Conservation (phyloP, 1,140 invertebrate species). For the Penaeus japonicus region DNA sequence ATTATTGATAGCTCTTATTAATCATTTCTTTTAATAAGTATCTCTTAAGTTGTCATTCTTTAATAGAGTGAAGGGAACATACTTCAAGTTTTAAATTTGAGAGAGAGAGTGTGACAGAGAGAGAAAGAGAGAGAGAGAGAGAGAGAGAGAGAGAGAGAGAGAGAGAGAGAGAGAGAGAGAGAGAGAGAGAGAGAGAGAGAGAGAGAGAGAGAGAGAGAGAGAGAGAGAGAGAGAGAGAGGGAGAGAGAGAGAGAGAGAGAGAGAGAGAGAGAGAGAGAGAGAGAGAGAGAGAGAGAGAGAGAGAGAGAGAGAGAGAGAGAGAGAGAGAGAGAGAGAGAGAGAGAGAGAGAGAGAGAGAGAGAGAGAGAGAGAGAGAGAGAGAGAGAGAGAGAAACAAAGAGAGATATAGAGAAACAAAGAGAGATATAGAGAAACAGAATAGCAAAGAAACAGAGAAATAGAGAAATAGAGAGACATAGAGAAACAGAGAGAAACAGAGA, state of each 20-base stretch:
- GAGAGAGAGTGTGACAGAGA: not conserved
- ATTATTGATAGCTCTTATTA: too few species aligned
- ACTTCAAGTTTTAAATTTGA: too few species aligned
- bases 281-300: not conserved
- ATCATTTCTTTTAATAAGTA: too few species aligned
- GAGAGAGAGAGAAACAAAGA: not conserved
- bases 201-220: constrained; percentile 7
- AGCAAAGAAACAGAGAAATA: not conserved
- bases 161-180: constrained; percentile 20
- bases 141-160: not conserved
- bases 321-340: not conserved
- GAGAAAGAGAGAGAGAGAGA: not conserved
- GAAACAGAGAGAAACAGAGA: not conserved
- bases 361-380: not conserved
- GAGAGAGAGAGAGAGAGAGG: not conserved
- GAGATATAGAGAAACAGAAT: not conserved
- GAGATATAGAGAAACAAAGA: not conserved
- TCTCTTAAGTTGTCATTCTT: too few species aligned
- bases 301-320: not conserved
- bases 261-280: not conserved
- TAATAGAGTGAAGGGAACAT: not conserved
- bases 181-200: constrained; percentile 26
- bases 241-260: constrained; percentile 11
- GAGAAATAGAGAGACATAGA: not conserved
- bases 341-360: not conserved